Conservation (phyloP, 37 sponge, comb jelly and placozoan species). For the Bolinopsis microptera region DNA sequence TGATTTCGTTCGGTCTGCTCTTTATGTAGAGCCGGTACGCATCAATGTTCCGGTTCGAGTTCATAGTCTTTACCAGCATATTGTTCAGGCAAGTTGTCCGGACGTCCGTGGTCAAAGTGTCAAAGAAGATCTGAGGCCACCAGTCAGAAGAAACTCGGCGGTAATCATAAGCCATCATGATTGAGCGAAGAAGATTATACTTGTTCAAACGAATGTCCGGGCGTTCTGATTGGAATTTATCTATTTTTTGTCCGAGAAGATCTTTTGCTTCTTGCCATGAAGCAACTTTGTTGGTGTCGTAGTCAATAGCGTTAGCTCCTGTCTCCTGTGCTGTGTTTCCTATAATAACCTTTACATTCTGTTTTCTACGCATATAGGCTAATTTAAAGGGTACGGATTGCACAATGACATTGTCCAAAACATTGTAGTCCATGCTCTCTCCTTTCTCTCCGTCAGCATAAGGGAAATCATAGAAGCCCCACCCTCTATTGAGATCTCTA, state of each 20-base stretch:
- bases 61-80: not conserved
- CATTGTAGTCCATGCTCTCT: conserved; percentile 50
- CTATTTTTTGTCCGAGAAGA: not conserved
- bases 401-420: not conserved
- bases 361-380: not conserved
- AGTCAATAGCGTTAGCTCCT: not conserved
- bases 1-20: not conserved
- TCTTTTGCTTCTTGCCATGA: conserved; percentile 29
- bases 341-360: conserved; percentile 3
- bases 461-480: conserved; percentile 56
- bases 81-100: conserved; percentile 50
- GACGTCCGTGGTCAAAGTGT: conserved; percentile 30
- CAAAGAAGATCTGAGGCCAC: conserved; percentile 48
- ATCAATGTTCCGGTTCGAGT: not conserved
- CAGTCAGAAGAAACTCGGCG: not conserved
- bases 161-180: not conserved
- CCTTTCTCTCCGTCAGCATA: not conserved
- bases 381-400: not conserved
- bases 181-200: not conserved
- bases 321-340: conserved; percentile 53
- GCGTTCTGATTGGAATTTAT: not conserved
- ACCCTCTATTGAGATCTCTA: not conserved
- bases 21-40: conserved; percentile 10
- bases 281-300: not conserved
- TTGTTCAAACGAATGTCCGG: too few species aligned